Evolutionary conservation across 2,113 vertebrate genomes (phyloP), one percentile per base, ranked within the genome.

Genomic region (Natator depressus): DNA sequence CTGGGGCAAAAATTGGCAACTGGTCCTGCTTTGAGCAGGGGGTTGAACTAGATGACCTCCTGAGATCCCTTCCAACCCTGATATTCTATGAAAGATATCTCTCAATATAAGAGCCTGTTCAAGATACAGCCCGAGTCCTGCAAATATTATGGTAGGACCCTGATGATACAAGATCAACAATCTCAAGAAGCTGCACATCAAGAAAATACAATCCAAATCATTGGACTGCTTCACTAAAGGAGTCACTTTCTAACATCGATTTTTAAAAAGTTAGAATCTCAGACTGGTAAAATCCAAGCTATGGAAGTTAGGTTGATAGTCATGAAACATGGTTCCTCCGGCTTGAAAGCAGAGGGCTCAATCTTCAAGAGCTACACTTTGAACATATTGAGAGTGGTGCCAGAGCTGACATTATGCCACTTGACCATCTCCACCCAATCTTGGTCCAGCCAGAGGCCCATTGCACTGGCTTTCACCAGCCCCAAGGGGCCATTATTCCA

Each of bases 61-160:
- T 42, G 42, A 42, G 42, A 42, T 42, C 42, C 42, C 42, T 42
- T 42, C 42, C 42, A 42, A 42, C 5, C 42, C 42, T 42, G 42
- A 42, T 42, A 42, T 42, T 42, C 42, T 42, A 42, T 42, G 42
- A 42, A 42, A 42, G 42, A 42, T 35, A 42, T 35, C 27, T 35
- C 4, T 0, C 24, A 6, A n/a, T 27, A 51, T 7, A 16, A 6
- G 6, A 55, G 9, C 0, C 1, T 0, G 31, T 14, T 20, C 3
- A 51, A 89, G 53, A 35, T 29, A 50, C 0, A 59, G 55, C 46
- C 31, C 1, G 0, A 24, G 3, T 11, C 4, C 22, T 27, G 22
- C 31, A 62, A 53, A 38, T 2, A 35, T 59, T 8, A 6, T 69
- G 11, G 4, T 0, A 22, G 51, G 1, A 86, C 6, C 10, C 35